These are phyloP conservation scores for Cynoglossus semilaevis DNA, from an alignment of 2,113 vertebrate species.

Conservation along the genomic window DNA sequence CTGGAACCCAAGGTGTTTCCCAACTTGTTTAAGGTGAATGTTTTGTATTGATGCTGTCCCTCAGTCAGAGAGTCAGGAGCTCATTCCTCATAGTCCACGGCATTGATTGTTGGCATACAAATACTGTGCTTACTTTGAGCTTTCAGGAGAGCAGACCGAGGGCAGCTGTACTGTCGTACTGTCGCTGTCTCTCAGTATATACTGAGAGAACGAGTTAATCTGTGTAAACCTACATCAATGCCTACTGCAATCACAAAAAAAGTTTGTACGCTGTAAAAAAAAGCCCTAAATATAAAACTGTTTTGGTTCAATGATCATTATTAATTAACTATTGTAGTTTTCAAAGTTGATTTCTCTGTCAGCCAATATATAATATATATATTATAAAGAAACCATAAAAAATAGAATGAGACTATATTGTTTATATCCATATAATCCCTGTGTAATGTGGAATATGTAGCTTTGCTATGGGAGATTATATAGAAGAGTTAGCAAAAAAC, in stretches of 20 bases:
- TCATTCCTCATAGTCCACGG: constrained; percentile 61
- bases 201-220: neutral
- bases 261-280: no score
- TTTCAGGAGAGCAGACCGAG: constrained; percentile 38
- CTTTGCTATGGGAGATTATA: no score
- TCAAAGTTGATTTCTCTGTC: no score
- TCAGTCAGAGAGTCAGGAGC: constrained; percentile 57
- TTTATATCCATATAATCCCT: no score
- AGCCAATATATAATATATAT: no score
- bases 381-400: no score
- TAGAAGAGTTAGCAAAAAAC: no score
- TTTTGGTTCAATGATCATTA: no score
- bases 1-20: constrained; percentile 68
- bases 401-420: no score
- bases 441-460: no score
- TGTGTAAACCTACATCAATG: constrained; percentile 34
- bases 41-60: constrained; percentile 65
- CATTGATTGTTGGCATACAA: constrained; percentile 64
- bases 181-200: constrained; percentile 6
- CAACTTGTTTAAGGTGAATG: constrained; percentile 59
- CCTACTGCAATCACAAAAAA: neutral
- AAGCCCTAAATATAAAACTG: no score
- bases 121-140: constrained; percentile 64
- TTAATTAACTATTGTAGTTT: no score
- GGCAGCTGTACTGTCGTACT: constrained; percentile 1